phyloP scores from a whole-genome alignment of 2,113 vertebrate species.

The Polypterus bichir region DNA sequence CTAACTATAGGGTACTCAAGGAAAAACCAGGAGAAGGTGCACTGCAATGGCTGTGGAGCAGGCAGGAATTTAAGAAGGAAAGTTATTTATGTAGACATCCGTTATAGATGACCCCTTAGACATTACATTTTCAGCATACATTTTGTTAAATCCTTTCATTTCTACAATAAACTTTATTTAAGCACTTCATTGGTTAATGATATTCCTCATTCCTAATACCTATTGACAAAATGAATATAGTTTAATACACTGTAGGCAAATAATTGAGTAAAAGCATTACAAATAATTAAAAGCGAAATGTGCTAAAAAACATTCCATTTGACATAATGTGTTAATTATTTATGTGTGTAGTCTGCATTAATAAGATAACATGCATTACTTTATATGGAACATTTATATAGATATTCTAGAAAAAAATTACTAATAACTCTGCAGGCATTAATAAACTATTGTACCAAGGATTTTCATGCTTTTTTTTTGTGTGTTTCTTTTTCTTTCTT shows the following conservation, averaged over 20 bases:
- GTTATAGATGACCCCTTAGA: background rate
- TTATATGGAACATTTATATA: conserved; percentile 35
- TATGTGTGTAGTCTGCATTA: conserved; percentile 45
- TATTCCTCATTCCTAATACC: too few relatives aligned
- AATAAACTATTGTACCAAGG: conserved; percentile 82
- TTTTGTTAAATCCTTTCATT: background rate
- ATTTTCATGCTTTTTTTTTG: conserved; percentile 86
- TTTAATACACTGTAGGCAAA: conserved; percentile 14
- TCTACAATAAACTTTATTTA: too few relatives aligned
- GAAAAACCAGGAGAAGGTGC: too few relatives aligned
- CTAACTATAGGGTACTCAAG: too few relatives aligned
- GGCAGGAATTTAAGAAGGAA: too few relatives aligned
- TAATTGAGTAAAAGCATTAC: too few relatives aligned
- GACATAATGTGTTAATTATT: conserved; percentile 35
- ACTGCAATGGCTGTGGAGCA: too few relatives aligned
- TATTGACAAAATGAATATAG: conserved; percentile 30
- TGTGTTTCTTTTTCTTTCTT: conserved; percentile 66
- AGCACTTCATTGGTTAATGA: too few relatives aligned
- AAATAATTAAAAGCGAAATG: background rate
- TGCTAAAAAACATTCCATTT: conserved; percentile 16
- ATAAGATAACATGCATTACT: conserved; percentile 84
- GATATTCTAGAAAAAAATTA: conserved; percentile 52
- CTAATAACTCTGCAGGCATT: conserved; percentile 82
- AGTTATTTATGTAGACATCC: background rate
- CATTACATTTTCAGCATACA: background rate